Percentiles rank a stretch among this genome's conserved stretches.
phyloP scores from a whole-genome alignment of 2,888 invertebrate species.

The Glaucopsyche alexis region DNA sequence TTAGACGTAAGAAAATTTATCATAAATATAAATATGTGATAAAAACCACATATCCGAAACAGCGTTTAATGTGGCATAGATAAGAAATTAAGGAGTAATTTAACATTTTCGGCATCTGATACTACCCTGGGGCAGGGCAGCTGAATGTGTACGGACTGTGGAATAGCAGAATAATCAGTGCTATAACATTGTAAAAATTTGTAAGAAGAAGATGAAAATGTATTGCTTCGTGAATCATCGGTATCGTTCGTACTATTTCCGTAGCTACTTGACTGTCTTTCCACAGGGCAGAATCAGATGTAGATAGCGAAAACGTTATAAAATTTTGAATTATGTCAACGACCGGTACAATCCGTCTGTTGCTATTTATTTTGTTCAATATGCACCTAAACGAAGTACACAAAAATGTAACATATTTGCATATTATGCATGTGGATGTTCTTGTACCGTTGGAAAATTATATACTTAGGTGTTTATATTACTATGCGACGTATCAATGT shows the following conservation, averaged over 20 bases:
- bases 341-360: constrained; percentile 2
- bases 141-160: too few relatives aligned
- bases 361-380: constrained; percentile 11
- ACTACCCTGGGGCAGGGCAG: too few relatives aligned
- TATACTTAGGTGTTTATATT: constrained; percentile 6
- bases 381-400: constrained; percentile 41
- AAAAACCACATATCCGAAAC: constrained; percentile 15
- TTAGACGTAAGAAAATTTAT: neutral
- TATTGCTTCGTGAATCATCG: too few relatives aligned
- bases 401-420: constrained; percentile 34
- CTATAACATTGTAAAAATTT: too few relatives aligned
- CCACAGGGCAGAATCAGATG: too few relatives aligned
- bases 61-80: constrained; percentile 13
- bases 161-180: too few relatives aligned
- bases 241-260: too few relatives aligned
- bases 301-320: neutral
- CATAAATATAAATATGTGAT: constrained; percentile 20
- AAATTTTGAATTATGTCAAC: constrained; percentile 10
- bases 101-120: too few relatives aligned
- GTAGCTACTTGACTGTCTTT: too few relatives aligned
- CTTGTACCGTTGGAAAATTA: neutral
- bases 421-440: neutral
- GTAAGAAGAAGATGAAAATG: too few relatives aligned
- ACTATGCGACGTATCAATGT: neutral
- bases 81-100: neutral